Evolutionary conservation across 2,113 vertebrate species (phyloP).

Genomic region (rat (Rattus norvegicus)): DNA sequence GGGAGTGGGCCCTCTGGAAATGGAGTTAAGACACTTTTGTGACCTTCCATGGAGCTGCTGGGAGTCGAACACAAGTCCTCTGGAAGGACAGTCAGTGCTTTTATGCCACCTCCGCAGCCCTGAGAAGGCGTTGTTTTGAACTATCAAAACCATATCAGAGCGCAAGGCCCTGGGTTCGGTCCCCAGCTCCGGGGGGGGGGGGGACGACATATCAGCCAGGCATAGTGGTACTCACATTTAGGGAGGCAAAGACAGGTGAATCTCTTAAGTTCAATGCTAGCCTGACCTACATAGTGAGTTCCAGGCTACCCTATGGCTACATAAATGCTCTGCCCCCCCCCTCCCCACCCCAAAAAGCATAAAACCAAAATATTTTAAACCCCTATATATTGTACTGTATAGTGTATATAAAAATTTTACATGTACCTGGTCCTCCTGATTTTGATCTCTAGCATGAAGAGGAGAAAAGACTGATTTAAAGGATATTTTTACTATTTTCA

Average conservation of each 20-base stretch:
- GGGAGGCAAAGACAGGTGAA: background rate
- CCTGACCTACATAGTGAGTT: background rate
- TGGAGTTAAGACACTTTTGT: background rate
- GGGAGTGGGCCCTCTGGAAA: background rate
- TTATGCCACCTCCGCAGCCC: background rate
- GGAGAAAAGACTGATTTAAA: background rate
- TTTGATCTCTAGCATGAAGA: background rate
- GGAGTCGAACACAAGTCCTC: background rate
- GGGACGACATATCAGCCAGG: background rate
- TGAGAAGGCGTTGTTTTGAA: background rate
- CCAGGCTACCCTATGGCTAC: background rate
- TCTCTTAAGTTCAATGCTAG: background rate
- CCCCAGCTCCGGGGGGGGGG: no score
- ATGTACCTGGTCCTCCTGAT: background rate
- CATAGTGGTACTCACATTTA: background rate
- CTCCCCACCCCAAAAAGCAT: background rate
- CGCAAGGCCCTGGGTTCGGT: no score
- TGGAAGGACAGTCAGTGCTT: background rate
- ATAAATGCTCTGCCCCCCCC: background rate
- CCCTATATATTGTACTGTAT: background rate
- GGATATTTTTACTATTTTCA: constrained; percentile 29
- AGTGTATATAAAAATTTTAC: background rate
- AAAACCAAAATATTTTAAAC: background rate
- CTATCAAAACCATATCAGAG: no score
- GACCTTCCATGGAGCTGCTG: background rate